A percentile compares a stretch with the other conserved stretches of the same genome.
phyloP scores from a whole-genome alignment of 2,113 vertebrate species.

The Aegithalos caudatus region DNA sequence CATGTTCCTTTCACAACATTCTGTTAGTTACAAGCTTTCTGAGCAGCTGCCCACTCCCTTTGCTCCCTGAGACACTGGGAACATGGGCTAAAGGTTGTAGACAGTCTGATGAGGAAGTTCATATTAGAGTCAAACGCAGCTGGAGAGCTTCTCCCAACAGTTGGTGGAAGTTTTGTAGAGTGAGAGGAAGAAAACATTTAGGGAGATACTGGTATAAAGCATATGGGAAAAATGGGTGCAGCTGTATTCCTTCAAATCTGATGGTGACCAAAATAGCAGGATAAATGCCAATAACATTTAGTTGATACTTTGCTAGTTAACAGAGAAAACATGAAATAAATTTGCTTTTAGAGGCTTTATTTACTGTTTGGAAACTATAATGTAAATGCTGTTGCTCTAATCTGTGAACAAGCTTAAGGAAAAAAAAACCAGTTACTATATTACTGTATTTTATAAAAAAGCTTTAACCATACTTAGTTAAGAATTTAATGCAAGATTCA shows the following conservation, averaged over 20 bases:
- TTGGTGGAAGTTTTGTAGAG: background rate
- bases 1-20: background rate
- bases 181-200: background rate
- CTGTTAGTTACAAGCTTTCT: background rate
- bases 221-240: background rate
- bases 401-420: background rate
- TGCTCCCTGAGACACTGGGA: slow-evolving; percentile 20
- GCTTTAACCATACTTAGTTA: background rate
- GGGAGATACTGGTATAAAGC: background rate
- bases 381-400: background rate
- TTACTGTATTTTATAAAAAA: background rate
- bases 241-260: slow-evolving; percentile 33
- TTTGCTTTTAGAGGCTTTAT: background rate
- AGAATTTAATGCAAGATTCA: background rate
- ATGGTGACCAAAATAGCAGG: background rate
- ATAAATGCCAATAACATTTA: background rate
- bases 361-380: background rate
- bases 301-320: background rate
- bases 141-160: background rate
- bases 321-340: background rate
- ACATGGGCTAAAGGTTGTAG: slow-evolving; percentile 30
- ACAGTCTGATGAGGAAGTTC: slow-evolving; percentile 32
- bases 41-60: slow-evolving; percentile 8
- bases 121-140: background rate
- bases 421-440: background rate